A percentile compares a stretch with the other conserved stretches of the same genome.
Conservation (phyloP, 2,888 invertebrate species). For the Alentia gelatinosa region DNA sequence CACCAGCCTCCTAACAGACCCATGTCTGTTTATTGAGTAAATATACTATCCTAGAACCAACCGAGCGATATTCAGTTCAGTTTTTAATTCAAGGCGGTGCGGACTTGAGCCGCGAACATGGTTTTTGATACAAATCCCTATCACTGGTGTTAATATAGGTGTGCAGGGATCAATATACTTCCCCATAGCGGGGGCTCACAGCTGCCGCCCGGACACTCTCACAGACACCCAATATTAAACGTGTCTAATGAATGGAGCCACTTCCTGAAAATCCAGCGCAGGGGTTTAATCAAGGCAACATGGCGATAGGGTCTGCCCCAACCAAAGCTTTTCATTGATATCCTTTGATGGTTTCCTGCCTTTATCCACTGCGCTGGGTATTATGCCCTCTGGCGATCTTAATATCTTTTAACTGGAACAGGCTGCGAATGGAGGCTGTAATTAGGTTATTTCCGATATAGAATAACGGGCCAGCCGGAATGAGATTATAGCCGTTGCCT, state of each 20-base stretch:
- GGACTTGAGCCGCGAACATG: no score
- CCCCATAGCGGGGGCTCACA: not conserved
- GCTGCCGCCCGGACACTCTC: not conserved
- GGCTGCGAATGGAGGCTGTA: not conserved
- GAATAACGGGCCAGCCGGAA: not conserved
- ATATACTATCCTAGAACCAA: no score
- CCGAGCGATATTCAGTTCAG: no score
- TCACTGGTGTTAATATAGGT: slow-evolving; percentile 1
- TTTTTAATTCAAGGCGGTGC: no score
- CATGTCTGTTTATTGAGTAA: no score
- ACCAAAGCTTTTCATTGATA: slow-evolving; percentile 1
- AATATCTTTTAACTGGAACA: slow-evolving; percentile 3
- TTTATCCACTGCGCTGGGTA: not conserved
- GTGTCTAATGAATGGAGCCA: not conserved
- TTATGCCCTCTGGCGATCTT: not conserved
- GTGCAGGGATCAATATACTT: not conserved
- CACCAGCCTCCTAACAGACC: no score
- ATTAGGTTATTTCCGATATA: not conserved
- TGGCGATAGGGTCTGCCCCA: not conserved
- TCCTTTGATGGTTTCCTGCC: not conserved
- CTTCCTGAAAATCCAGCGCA: not conserved
- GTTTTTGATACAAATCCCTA: no score
- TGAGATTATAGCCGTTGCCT: not conserved
- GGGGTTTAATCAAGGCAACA: not conserved
- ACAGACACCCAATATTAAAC: not conserved